Percentiles rank a stretch among this genome's conserved stretches.
Conservation (phyloP, 2,888 invertebrate species). For the Helleia helle region DNA sequence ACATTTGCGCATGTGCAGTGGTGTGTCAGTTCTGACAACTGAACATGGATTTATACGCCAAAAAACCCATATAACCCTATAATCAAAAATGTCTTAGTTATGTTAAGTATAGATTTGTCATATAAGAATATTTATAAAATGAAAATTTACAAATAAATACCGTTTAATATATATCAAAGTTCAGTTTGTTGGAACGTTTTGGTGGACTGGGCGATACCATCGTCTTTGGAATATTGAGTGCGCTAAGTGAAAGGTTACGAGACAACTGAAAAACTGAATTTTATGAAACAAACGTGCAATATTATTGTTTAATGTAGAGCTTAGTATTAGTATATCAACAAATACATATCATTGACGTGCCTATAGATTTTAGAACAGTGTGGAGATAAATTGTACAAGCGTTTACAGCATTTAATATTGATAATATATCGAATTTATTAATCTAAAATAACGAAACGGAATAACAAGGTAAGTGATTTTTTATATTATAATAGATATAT, state of each 20-base stretch:
- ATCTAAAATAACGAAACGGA: neutral
- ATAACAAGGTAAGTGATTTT: neutral
- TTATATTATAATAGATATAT: neutral
- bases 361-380: slow-evolving; percentile 32
- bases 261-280: neutral
- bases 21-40: slow-evolving; percentile 49
- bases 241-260: neutral
- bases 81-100: slow-evolving; percentile 23
- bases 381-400: slow-evolving; percentile 7
- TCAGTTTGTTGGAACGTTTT: slow-evolving; percentile 3
- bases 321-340: slow-evolving; percentile 34
- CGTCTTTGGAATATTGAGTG: neutral
- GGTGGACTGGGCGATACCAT: neutral
- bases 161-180: neutral
- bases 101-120: neutral
- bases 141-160: neutral
- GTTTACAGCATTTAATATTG: slow-evolving; percentile 22
- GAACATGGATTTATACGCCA: slow-evolving; percentile 23
- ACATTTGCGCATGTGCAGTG: slow-evolving; percentile 45
- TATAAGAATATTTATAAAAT: slow-evolving; percentile 4
- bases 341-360: slow-evolving; percentile 69
- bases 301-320: slow-evolving; percentile 27
- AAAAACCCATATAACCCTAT: slow-evolving; percentile 17
- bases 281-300: slow-evolving; percentile 18
- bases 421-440: slow-evolving; percentile 6